phyloP scores from a whole-genome alignment of 2,888 invertebrate genomes.

The Pyrrhosoma nymphula region DNA sequence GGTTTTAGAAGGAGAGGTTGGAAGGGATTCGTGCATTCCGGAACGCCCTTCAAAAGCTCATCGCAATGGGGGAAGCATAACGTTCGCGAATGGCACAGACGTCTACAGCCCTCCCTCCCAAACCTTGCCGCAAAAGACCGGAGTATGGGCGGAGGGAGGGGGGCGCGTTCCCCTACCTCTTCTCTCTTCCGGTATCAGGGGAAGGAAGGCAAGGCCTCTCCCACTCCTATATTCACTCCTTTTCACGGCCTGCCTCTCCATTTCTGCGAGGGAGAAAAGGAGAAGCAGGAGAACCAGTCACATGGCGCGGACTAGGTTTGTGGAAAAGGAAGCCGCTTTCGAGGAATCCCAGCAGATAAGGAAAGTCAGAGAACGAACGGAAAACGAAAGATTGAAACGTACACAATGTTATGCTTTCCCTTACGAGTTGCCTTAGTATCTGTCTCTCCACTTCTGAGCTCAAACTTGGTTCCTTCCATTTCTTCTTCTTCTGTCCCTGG shows the following conservation, averaged over 20 bases:
- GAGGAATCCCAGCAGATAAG: background rate
- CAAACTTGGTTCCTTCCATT: background rate
- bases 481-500: background rate
- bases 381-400: background rate
- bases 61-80: slow-evolving; percentile 18
- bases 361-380: background rate
- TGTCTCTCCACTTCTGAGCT: background rate
- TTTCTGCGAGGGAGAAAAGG: background rate
- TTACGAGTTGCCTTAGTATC: background rate
- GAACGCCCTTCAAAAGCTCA: slow-evolving; percentile 27
- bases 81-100: background rate
- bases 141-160: background rate
- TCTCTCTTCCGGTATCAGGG: background rate
- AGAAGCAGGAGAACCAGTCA: background rate
- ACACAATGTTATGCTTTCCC: background rate
- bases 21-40: slow-evolving; percentile 39
- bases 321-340: background rate
- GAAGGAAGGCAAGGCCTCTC: background rate
- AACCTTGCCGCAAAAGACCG: background rate
- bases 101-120: background rate
- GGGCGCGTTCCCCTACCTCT: background rate
- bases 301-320: background rate
- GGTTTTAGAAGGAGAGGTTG: background rate
- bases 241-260: background rate
- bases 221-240: background rate